Percentiles rank a stretch among this genome's conserved stretches.
phyloP scores from a whole-genome alignment of 2,797 vertebrate genomes.

The Halcyon smyrnensis region DNA sequence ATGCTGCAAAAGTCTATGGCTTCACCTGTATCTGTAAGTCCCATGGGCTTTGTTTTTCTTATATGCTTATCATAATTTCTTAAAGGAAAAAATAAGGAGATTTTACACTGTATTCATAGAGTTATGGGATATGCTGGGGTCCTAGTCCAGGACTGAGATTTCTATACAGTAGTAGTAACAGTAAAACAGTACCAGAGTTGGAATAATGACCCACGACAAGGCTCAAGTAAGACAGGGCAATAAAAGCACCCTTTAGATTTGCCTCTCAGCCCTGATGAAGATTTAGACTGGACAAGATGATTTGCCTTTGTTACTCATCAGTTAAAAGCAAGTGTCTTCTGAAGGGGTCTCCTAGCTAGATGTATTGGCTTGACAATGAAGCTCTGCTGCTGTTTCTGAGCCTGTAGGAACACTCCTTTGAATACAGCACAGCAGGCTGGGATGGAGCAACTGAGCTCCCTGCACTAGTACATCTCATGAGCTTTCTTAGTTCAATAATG shows the following conservation, averaged over 20 bases:
- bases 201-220: neutral
- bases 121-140: fast-evolving
- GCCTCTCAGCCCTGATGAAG: neutral
- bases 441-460: neutral
- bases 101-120: neutral
- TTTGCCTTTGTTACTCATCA: neutral
- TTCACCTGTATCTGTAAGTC: neutral
- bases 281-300: neutral
- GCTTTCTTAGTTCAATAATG: neutral
- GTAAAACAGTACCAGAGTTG: neutral
- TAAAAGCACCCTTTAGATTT: neutral
- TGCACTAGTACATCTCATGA: neutral
- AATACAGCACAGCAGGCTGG: neutral
- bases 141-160: neutral
- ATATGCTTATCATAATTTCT: fast-evolving
- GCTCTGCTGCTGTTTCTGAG: neutral
- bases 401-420: neutral
- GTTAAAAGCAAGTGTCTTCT: neutral
- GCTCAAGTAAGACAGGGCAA: neutral
- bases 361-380: neutral
- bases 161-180: neutral
- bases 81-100: neutral
- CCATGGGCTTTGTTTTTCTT: neutral
- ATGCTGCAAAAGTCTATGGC: neutral
- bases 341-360: neutral